A percentile compares a stretch with the other conserved stretches of the same genome.
Conservation (phyloP, 1,140 invertebrate species). For the Ceratosolen solmsi region DNA sequence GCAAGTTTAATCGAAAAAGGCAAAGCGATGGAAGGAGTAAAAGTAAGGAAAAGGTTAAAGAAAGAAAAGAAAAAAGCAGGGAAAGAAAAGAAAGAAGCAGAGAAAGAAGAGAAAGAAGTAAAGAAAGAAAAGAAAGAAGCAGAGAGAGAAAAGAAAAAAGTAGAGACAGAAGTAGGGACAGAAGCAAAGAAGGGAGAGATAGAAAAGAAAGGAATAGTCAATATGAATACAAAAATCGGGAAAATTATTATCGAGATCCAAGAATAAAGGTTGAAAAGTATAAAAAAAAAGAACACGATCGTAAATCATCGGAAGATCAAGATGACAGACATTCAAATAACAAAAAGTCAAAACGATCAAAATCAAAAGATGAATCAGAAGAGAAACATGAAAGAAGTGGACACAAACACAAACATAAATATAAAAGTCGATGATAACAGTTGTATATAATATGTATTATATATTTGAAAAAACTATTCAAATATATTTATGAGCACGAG, state of each 20-base stretch:
- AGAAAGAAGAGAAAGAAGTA: slow-evolving; percentile 58
- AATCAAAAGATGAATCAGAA: slow-evolving; percentile 46
- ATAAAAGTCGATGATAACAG: slow-evolving; percentile 38
- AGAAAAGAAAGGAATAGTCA: too few relatives aligned
- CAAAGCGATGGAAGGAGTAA: slow-evolving; percentile 53
- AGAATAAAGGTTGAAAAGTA: slow-evolving; percentile 11
- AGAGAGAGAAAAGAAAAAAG: slow-evolving; percentile 56
- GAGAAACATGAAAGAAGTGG: slow-evolving; percentile 41
- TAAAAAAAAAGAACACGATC: slow-evolving; percentile 15
- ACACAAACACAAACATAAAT: slow-evolving; percentile 40
- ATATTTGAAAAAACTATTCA: slow-evolving; percentile 4
- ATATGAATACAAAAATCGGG: slow-evolving; percentile 5
- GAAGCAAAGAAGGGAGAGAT: slow-evolving; percentile 33
- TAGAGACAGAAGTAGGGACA: slow-evolving; percentile 42
- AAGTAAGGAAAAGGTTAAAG: slow-evolving; percentile 52
- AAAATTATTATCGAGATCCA: not conserved
- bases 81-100: slow-evolving; percentile 54
- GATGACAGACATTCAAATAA: slow-evolving; percentile 26
- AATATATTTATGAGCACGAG: not conserved
- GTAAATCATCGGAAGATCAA: slow-evolving; percentile 3
- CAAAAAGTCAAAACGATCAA: slow-evolving; percentile 43
- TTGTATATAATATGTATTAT: slow-evolving; percentile 16
- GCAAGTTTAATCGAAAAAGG: slow-evolving; percentile 21
- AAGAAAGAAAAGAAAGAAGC: slow-evolving; percentile 49
- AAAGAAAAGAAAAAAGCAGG: slow-evolving; percentile 51